Evolutionary conservation across 2,113 vertebrate genomes (phyloP).

Genomic region (Coptodon rendalli): DNA sequence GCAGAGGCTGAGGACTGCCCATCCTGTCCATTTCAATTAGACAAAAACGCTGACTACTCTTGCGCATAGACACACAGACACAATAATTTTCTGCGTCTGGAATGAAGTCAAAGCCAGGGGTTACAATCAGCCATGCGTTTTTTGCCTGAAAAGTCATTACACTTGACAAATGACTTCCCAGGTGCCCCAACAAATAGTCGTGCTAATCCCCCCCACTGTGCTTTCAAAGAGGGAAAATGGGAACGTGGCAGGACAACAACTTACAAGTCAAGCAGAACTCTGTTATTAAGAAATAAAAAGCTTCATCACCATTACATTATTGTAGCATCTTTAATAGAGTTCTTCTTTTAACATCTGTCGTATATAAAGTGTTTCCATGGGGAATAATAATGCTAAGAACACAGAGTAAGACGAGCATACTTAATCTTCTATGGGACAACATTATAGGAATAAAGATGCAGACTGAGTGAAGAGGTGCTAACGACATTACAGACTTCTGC

Average conservation of each 20-base stretch:
- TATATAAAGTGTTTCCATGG: conserved; percentile 51
- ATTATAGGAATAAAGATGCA: neutral
- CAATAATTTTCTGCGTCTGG: neutral
- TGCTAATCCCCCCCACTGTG: neutral
- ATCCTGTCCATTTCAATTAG: conserved; percentile 61
- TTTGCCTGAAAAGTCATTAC: conserved; percentile 22
- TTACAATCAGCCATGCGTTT: neutral
- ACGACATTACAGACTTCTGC: neutral
- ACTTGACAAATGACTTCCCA: conserved; percentile 3
- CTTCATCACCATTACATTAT: conserved; percentile 1
- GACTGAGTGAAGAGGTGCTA: neutral
- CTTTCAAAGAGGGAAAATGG: neutral
- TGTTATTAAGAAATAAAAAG: neutral
- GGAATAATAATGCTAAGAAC: conserved; percentile 19
- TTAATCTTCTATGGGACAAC: neutral
- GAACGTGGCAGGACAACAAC: conserved; percentile 4
- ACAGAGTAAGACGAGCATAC: neutral
- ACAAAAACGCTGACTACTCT: conserved; percentile 53
- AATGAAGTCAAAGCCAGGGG: neutral
- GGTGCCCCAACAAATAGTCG: neutral
- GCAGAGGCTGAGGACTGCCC: conserved; percentile 13
- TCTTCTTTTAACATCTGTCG: conserved; percentile 35
- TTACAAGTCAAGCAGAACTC: neutral
- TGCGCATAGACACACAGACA: neutral
- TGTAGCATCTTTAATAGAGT: conserved; percentile 59